These are phyloP conservation scores for Anolis sagrei DNA, from an alignment of 2,113 vertebrate species.

Conservation along the genomic window DNA sequence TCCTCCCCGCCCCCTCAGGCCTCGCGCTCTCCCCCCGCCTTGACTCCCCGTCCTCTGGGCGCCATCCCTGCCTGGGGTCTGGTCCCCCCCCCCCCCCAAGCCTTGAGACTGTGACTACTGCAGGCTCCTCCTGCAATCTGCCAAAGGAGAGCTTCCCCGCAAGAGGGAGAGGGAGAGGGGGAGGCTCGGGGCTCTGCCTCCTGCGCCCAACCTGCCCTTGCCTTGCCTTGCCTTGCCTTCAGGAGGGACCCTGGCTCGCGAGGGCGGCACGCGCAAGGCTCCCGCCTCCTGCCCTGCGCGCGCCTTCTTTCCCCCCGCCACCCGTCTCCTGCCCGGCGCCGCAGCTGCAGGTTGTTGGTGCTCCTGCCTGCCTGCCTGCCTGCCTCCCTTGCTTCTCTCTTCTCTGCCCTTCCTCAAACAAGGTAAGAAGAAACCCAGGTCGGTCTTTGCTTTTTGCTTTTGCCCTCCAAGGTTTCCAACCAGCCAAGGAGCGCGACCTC, in stretches of 20 bases:
- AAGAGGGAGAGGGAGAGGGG: background rate
- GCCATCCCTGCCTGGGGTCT: background rate
- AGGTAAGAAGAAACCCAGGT: slow-evolving; percentile 24
- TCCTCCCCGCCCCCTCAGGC: background rate
- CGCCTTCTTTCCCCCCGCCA: too few species aligned
- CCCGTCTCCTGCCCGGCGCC: background rate
- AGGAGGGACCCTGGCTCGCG: background rate
- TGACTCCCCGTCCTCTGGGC: background rate
- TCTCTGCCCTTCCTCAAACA: background rate
- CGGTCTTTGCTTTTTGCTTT: too few species aligned
- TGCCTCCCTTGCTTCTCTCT: background rate
- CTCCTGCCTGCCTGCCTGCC: background rate
- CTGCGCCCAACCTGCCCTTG: slow-evolving; percentile 18
- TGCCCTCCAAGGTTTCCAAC: too few species aligned
- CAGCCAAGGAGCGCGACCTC: too few species aligned
- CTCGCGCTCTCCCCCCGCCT: background rate
- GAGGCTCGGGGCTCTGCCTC: background rate
- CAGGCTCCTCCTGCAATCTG: slow-evolving; percentile 41
- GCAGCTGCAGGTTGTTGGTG: slow-evolving; percentile 36
- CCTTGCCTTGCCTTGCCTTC: background rate
- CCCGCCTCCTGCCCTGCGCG: background rate
- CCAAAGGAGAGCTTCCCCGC: slow-evolving; percentile 28
- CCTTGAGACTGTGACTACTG: slow-evolving; percentile 4
- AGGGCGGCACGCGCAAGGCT: too few species aligned
- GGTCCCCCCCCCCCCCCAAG: too few species aligned